phyloP scores from a whole-genome alignment of 2,113 vertebrate species.

The Pao palembangensis region DNA sequence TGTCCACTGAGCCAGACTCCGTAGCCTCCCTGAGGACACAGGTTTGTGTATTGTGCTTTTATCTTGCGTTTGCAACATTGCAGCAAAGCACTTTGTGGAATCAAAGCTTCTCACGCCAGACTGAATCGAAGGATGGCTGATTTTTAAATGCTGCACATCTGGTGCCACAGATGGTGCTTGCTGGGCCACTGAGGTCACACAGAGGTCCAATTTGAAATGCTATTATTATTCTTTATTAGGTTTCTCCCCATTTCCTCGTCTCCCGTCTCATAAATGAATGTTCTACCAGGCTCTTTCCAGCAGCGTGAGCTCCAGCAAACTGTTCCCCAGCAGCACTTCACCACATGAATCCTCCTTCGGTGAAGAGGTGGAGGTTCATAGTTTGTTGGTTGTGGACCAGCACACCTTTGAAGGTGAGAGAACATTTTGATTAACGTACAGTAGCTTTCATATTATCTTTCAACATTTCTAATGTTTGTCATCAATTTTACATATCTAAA shows the following conservation, averaged over 20 bases:
- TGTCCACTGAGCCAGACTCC: slow-evolving; percentile 20
- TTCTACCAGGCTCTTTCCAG: slow-evolving; percentile 86
- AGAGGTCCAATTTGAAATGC: slow-evolving; percentile 29
- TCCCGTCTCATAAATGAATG: slow-evolving; percentile 18
- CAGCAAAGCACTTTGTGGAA: slow-evolving; percentile 4
- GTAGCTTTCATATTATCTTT: slow-evolving; percentile 2
- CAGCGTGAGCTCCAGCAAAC: slow-evolving; percentile 97
- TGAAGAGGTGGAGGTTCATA: slow-evolving; percentile 97
- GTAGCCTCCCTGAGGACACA: slow-evolving; percentile 6
- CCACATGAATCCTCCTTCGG: slow-evolving; percentile 96
- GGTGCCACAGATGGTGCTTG: slow-evolving; percentile 38
- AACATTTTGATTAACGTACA: slow-evolving; percentile 30
- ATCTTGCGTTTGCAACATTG: slow-evolving; percentile 27
- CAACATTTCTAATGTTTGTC: too few species aligned
- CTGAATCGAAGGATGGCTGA: slow-evolving; percentile 23
- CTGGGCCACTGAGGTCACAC: slow-evolving; percentile 10
- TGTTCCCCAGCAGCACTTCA: slow-evolving; percentile 97
- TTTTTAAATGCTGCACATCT: slow-evolving; percentile 52
- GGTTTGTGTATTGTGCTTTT: slow-evolving; percentile 10
- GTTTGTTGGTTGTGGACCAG: slow-evolving; percentile 95
- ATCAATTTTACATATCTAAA: neutral
- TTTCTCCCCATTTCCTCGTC: slow-evolving; percentile 11
- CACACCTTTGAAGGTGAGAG: slow-evolving; percentile 95
- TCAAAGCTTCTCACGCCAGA: slow-evolving; percentile 20
- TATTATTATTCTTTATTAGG: slow-evolving; percentile 6